phyloP scores from a whole-genome alignment of 1,140 invertebrate species.

The Condylostylus longicornis region DNA sequence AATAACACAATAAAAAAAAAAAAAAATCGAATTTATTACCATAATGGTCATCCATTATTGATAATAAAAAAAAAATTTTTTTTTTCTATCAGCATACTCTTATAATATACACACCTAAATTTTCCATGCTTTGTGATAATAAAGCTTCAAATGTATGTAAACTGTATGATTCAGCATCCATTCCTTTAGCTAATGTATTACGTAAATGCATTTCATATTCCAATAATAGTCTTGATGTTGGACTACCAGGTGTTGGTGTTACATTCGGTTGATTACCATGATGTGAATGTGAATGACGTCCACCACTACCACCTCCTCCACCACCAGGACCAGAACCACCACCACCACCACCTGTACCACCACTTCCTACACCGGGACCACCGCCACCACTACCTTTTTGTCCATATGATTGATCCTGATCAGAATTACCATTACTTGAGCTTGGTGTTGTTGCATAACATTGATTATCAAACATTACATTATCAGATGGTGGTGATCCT shows the following conservation, averaged over 20 bases:
- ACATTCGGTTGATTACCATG: conserved; percentile 38
- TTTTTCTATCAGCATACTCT: neutral
- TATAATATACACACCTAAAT: conserved; percentile 52
- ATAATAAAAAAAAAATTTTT: conserved; percentile 2
- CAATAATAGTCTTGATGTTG: conserved; percentile 68
- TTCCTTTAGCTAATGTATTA: conserved; percentile 84
- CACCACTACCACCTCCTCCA: conserved; percentile 8
- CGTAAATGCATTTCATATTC: conserved; percentile 92
- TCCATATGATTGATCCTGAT: conserved; percentile 58
- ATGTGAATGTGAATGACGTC: conserved; percentile 15
- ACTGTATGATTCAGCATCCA: conserved; percentile 89
- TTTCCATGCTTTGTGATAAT: conserved; percentile 87
- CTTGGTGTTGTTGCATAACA: conserved; percentile 86
- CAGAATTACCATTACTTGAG: conserved; percentile 77
- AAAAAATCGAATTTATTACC: too few species aligned
- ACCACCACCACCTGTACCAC: conserved; percentile 6
- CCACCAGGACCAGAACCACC: conserved; percentile 5
- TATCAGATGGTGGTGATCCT: conserved; percentile 75
- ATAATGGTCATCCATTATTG: too few species aligned
- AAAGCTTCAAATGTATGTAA: conserved; percentile 86
- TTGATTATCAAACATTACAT: conserved; percentile 84
- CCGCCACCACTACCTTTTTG: conserved; percentile 36
- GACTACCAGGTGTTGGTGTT: conserved; percentile 66
- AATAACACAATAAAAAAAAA: too few species aligned
- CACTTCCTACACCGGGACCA: conserved; percentile 3